Evolutionary conservation across 2,888 invertebrate species (phyloP), one percentile per base, ranked within the genome.

Genomic region (Nomada flava): DNA sequence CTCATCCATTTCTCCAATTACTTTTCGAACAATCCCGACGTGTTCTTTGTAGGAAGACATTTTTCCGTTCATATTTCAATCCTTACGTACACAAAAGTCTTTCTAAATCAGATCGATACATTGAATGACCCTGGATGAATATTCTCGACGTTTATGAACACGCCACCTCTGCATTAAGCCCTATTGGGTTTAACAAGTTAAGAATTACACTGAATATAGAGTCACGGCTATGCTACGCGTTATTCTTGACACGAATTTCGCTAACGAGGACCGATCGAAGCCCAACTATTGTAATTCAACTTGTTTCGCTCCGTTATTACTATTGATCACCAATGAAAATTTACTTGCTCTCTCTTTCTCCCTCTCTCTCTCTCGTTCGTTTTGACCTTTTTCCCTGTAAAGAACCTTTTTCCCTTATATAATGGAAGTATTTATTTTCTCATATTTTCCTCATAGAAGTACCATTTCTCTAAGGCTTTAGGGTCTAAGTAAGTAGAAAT

Each of bases 261-360:
- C 57, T 42, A 72, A 44, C 42, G 52, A 72, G 63, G 44, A 55
- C 72, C 63, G 55, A 64, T 55, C 63, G 53, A 36, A 71, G 36
- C 18, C 13, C 26, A 36, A 4, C 26, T 11, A 26, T 53, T 20
- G 20, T 44, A 36, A 72, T 64, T 53, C 26, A 47, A 23, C 5
- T 15, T 44, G 55, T 52, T 44, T 20, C 44, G 26, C n/a, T 44
- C 26, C n/a, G 10, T 64, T 42, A 64, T 55, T 72, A 64, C 20
- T 44, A 42, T 72, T 53, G 63, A 64, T 53, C 63, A 15, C 29
- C 15, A 26, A 62, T 36, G 23, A 36, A 18, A 72, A 53, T 23
- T 53, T 4, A 29, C 53, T n/a, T 13, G 18, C 23, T 5, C 15
- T 18, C 13, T 42, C 36, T 52, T 2, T 29, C 42, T 13, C 13